These are phyloP conservation scores for Apamea monoglypha DNA, from an alignment of 2,888 invertebrate species.

Conservation along the genomic window DNA sequence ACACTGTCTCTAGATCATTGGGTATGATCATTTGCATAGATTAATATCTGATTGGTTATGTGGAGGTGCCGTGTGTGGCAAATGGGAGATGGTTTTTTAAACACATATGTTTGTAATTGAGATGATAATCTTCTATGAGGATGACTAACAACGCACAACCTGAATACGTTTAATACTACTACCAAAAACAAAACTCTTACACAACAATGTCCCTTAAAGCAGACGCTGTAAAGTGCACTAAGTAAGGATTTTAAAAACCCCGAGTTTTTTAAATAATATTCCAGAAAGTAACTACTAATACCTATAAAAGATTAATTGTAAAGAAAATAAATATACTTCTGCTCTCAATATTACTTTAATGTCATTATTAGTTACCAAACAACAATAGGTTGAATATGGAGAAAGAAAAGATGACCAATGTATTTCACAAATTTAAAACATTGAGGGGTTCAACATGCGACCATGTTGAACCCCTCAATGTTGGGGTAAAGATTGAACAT, in stretches of 20 bases:
- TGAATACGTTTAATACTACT: not conserved
- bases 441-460: too few relatives aligned
- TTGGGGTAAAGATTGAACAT: too few relatives aligned
- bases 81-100: not conserved
- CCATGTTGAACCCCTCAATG: too few relatives aligned
- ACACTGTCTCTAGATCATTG: constrained; percentile 54
- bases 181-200: not conserved
- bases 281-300: not conserved
- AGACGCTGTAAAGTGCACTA: not conserved
- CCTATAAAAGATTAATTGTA: too few relatives aligned
- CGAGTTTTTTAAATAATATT: not conserved
- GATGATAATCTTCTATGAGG: not conserved
- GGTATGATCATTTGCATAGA: constrained; percentile 49
- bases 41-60: constrained; percentile 16
- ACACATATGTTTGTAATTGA: not conserved
- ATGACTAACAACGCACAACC: not conserved
- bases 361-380: too few relatives aligned
- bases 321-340: too few relatives aligned
- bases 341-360: too few relatives aligned
- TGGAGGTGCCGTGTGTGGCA: not conserved
- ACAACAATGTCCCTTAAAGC: not conserved
- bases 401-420: too few relatives aligned
- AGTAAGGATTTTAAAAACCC: not conserved
- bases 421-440: too few relatives aligned
- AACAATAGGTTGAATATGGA: too few relatives aligned